Evolutionary conservation across 1,140 invertebrate species (phyloP).

Genomic region (Drosophila ercepeae): DNA sequence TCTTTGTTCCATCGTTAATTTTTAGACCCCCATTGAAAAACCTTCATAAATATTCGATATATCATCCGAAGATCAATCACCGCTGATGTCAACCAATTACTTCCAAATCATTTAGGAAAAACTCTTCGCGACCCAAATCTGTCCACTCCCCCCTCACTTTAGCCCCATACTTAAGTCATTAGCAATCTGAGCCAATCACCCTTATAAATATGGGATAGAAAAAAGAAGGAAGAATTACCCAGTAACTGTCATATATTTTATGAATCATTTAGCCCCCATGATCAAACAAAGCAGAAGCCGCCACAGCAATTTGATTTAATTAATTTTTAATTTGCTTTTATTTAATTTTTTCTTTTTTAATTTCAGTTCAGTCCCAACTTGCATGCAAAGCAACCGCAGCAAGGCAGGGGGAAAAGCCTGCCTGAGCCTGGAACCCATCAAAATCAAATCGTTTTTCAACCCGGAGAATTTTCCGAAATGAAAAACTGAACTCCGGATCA

Average conservation of each 20-base stretch:
- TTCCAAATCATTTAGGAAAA: conserved; percentile 60
- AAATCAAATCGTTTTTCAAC: conserved; percentile 64
- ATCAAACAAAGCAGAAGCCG: conserved; percentile 26
- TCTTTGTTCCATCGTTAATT: no score
- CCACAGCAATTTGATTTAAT: conserved; percentile 71
- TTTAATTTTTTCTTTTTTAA: conserved; percentile 40
- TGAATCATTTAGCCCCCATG: conserved; percentile 66
- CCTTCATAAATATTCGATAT: conserved; percentile 10
- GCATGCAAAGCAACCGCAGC: conserved; percentile 60
- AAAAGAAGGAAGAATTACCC: conserved; percentile 30
- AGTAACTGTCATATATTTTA: conserved; percentile 63
- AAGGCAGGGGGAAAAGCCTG: no score
- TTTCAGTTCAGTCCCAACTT: conserved; percentile 36
- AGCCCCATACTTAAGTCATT: conserved; percentile 45
- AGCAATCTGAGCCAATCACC: conserved; percentile 51
- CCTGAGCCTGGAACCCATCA: conserved; percentile 32
- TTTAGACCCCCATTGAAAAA: neutral
- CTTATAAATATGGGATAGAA: conserved; percentile 37
- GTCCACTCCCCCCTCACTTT: conserved; percentile 1
- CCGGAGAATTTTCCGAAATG: conserved; percentile 62
- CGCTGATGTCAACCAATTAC: conserved; percentile 56
- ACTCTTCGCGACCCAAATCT: conserved; percentile 16
- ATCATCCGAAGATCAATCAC: conserved; percentile 68
- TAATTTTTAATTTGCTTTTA: conserved; percentile 79
- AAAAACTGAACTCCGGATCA: conserved; percentile 68